Evolutionary conservation across 2,797 vertebrate species (phyloP).

Genomic region (Australoheros facetus): DNA sequence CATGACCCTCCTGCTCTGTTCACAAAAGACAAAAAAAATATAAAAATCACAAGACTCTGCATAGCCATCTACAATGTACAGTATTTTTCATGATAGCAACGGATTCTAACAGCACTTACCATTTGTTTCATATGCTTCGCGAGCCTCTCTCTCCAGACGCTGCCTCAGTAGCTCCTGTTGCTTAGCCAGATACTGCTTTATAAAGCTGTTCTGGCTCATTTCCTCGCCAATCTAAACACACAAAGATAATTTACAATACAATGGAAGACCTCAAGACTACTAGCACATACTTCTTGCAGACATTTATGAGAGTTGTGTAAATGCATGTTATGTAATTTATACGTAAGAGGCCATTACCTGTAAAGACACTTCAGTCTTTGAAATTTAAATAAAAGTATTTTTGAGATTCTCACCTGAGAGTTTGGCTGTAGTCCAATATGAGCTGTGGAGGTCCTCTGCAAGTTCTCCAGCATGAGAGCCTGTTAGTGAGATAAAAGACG

Average conservation of each 20-base stretch:
- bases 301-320: neutral
- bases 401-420: slow-evolving; percentile 84
- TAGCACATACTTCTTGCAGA: neutral
- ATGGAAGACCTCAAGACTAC: neutral
- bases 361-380: neutral
- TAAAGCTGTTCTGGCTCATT: slow-evolving; percentile 96
- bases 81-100: neutral
- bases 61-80: neutral
- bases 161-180: slow-evolving; percentile 92
- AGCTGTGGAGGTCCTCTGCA: slow-evolving; percentile 90
- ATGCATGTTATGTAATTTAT: neutral
- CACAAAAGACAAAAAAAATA: slow-evolving; percentile 36
- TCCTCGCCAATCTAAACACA: slow-evolving; percentile 89
- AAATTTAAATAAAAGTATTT: neutral
- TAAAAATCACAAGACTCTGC: neutral
- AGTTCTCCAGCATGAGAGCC: slow-evolving; percentile 94
- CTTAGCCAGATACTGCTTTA: slow-evolving; percentile 94
- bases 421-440: slow-evolving; percentile 92
- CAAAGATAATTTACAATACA: slow-evolving; percentile 14
- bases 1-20: slow-evolving; percentile 78
- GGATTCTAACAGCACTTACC: slow-evolving; percentile 72
- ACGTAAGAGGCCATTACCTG: neutral
- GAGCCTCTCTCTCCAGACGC: slow-evolving; percentile 89
- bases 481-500: slow-evolving; percentile 58
- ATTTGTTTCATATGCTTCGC: slow-evolving; percentile 87